A percentile compares a stretch with the other conserved stretches of the same genome.
Evolutionary conservation across 53 echinoderm and acorn worm genomes (phyloP).

Genomic region (Luidia sarsii): DNA sequence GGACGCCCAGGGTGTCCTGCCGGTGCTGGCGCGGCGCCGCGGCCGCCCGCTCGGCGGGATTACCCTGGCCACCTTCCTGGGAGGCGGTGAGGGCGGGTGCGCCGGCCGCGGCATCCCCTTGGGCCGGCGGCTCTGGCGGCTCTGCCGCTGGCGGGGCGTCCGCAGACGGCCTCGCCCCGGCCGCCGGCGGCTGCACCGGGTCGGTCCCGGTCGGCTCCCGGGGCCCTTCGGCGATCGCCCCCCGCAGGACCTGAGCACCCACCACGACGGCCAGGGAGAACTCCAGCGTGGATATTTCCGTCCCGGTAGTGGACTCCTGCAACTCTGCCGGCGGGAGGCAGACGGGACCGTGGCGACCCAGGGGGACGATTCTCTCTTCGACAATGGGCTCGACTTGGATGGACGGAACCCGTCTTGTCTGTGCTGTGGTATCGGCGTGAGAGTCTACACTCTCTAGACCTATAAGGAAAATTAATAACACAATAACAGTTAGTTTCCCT

Average conservation of each 20-base stretch:
- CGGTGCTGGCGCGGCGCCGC: not conserved
- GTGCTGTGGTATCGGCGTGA: not conserved
- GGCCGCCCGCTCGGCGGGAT: constrained; percentile 37
- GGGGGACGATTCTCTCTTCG: constrained; percentile 43
- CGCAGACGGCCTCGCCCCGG: not conserved
- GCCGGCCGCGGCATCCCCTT: not conserved
- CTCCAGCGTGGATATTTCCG: constrained; percentile 35
- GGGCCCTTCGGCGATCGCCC: not conserved
- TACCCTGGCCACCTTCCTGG: constrained; percentile 39
- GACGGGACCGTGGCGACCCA: not conserved
- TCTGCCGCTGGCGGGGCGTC: not conserved
- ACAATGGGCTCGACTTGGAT: constrained; percentile 51
- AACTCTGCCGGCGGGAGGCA: not conserved
- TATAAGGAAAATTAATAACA: no score
- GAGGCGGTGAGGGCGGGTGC: not conserved
- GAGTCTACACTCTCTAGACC: not conserved
- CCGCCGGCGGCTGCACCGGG: not conserved
- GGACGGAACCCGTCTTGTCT: constrained; percentile 28
- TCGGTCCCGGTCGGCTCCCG: not conserved
- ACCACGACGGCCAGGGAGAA: constrained; percentile 12
- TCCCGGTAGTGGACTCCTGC: constrained; percentile 2
- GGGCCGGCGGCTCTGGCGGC: not conserved
- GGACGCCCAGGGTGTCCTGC: constrained; percentile 72
- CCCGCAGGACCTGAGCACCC: not conserved
- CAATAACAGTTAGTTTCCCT: no score